A percentile compares a stretch with the other conserved stretches of the same genome.
Evolutionary conservation across 2,888 invertebrate species (phyloP).

Genomic region (Macrosiphum euphorbiae): DNA sequence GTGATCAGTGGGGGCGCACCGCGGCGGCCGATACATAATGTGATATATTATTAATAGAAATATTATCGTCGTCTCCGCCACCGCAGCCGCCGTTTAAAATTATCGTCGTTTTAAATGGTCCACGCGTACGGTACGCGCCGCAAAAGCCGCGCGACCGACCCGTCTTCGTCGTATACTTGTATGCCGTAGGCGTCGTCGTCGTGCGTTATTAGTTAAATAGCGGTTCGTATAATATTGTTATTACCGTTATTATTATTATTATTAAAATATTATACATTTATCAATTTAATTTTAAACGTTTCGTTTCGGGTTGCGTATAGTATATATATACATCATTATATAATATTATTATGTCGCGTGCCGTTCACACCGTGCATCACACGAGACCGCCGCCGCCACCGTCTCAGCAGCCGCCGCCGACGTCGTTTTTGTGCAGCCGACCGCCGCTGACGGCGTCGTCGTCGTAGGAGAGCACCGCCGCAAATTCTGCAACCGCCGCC

Average conservation of each 20-base stretch:
- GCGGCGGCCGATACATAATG: conserved; percentile 17
- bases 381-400: conserved; percentile 23
- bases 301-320: not conserved
- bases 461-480: not conserved
- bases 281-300: not conserved
- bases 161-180: not conserved
- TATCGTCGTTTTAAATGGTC: conserved; percentile 18
- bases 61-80: conserved; percentile 4
- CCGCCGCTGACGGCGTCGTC: not conserved
- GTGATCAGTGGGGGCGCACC: not conserved
- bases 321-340: not conserved
- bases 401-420: conserved; percentile 37
- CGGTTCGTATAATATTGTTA: not conserved
- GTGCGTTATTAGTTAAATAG: not conserved
- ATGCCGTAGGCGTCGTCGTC: not conserved
- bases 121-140: not conserved
- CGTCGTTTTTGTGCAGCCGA: conserved; percentile 37
- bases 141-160: conserved; percentile 21
- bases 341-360: conserved; percentile 42
- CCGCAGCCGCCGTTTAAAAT: not conserved
- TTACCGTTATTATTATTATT: not conserved
- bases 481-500: conserved; percentile 35
- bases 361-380: not conserved
- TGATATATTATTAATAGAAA: conserved; percentile 49
- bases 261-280: not conserved